Evolutionary conservation across 2,113 vertebrate species (phyloP), one percentile per base, ranked within the genome.

Genomic region (Gymnarchus niloticus): DNA sequence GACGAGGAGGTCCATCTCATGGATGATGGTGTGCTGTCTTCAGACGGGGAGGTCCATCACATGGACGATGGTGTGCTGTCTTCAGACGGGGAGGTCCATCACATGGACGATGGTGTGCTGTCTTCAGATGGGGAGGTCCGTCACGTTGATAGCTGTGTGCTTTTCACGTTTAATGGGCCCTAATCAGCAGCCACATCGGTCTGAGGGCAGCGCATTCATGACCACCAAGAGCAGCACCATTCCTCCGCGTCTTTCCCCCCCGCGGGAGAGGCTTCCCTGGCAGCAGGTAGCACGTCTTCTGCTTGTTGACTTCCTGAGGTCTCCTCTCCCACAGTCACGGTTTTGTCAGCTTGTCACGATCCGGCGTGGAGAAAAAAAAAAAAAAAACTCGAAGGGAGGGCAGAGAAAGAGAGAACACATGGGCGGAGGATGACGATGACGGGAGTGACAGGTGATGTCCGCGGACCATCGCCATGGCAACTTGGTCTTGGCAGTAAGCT

Each of bases 401-500:
- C 76, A 33, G 44, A 78, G 76, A 78, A 37, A 48, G 46, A 78
- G 44, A 37, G 76, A 37, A 78, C 76, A 78, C 76, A 78, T 78
- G 76, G 76, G 76, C 76, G 76, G 46, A 78, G 10, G 76, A 78
- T 54, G 52, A 54, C 14, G 52, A 54, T 78, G 76, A 78, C 21
- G 44, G n/a, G 76, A 78, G 41, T 78, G 76, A 78, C 76, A 78
- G 76, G 76, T 78, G 76, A 78, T 78, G 76, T 37, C 41, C 76
- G 44, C 23, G 76, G 76, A 78, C 76, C 41, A 78, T 78, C 76
- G 76, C 76, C 76, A 78, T 78, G 76, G 76, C n/a, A 78, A 78
- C 76, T 78, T 78, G 76, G 46, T 78, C 76, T 78, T 78, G 76
- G 76, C 76, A 78, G 76, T 44, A 78, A 78, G 76, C 76, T 41